Base-by-base conservation (phyloP, 1,140 invertebrate species). In the Hesperophylax magnus region DNA sequence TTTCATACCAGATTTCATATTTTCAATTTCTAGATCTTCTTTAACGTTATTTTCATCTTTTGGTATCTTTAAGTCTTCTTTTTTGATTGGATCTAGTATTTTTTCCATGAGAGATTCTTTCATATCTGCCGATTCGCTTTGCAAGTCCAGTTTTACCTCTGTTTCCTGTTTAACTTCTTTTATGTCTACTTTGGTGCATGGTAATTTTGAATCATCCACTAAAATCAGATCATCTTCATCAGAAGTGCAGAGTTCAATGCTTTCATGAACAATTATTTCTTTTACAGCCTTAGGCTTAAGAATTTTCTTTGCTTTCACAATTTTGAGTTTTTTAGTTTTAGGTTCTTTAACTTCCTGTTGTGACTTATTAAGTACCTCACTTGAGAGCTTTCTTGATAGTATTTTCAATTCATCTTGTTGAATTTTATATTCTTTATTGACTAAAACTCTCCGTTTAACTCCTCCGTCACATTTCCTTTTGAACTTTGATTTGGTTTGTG, bases 401-500 rank as follows among this genome's bases (percentile, higher is more conserved):
- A 22, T 61, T 60, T 34, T 58, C 11, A 76, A 76, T 58, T 58
- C 56, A 34, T 76, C 56, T 20, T 58, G 56, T 58, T 60, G 72
- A 22, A 47, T 60, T 58, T 76, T 60, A 58, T 76, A 58, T 60
- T 76, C 56, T 60, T n/a, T 84, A 78, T 84, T 84, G 2, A 84
- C 80, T 52, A 82, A 20, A 22, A 78, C 60, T 61, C 83, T 72
- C 24, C 74, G 79, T 78, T 84, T 84, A 22, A 65, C 18, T 39
- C 81, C 83, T 20, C 83, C 83, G 58, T 81, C 78, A 54, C 83
- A 84, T 54, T 82, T 79, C 79, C 89, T 89, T 81, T 89, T 90
- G 77, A 90, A 93, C 86, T 87, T 89, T 88, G 88, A 89, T 85
- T 91, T 92, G 85, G 91, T 89, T 79, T 90, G 87, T 83, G 89